Evolutionary conservation across 2,888 invertebrate species (phyloP), one percentile per base, ranked within the genome.

Genomic region (Seladonia tumulorum): DNA sequence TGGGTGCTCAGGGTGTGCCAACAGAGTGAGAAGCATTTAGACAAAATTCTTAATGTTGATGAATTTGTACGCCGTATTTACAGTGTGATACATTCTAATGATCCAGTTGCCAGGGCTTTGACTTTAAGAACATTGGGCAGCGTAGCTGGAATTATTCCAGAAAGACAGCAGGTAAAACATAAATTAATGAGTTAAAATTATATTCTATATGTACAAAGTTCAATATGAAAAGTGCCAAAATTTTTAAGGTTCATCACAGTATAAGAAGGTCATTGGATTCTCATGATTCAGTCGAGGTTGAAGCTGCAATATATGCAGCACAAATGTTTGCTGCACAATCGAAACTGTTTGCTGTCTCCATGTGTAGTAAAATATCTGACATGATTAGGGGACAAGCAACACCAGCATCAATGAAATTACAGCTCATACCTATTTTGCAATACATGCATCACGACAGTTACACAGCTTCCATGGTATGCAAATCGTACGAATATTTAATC

Each of bases 11-110:
- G 98, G 79, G 99, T 99, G 0, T 98, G 99, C 88, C 98, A 99
- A 91, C 99, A 99, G 94, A 99, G 99, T 94, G 98, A 99, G 94
- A 98, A 98, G 94, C 99, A 99, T 95, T 96, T 99, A 81, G 99
- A 99, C 94, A 99, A 98, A 95, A 99, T 99, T 89, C 96, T 99
- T 45, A 99, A 99, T 94, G 98, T 99, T 0, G 99, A 99, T 92
- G 99, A 99, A 95, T 98, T 98, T 95, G 97, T 99, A 7, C 96
- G 98, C 73, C 96, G 99, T 91, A 97, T 99, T 45, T 99, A 98
- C 93, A 98, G 98, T 95, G 99, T 99, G 0, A 97, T 98, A 91
- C 99, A 99, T 95, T 99, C 99, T 12, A 99, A 99, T 94, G 99
- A 99, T 95, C 99, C 99, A 0, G 97, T 99, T 12, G 99, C 99